Conservation (phyloP, 2,113 vertebrate genomes). For the Triplophysa tibetana region DNA sequence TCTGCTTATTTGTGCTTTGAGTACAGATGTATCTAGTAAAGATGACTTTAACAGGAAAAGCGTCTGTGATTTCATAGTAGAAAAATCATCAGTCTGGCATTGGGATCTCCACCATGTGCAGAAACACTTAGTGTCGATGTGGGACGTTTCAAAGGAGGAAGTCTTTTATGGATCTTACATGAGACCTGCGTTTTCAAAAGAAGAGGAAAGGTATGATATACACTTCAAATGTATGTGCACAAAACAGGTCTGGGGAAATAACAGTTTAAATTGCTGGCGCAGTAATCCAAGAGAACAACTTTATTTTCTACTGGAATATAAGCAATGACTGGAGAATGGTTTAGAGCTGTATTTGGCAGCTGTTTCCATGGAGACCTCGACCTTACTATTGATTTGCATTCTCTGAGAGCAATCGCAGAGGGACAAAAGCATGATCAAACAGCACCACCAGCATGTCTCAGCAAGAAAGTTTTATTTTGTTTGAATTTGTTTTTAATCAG, state of each 20-base stretch:
- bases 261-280: not conserved
- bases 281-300: slow-evolving; percentile 31
- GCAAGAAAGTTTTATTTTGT: not conserved
- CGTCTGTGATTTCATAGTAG: slow-evolving; percentile 52
- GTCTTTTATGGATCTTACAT: slow-evolving; percentile 56
- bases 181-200: not conserved
- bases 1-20: slow-evolving; percentile 48
- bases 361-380: slow-evolving; percentile 62
- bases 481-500: not conserved
- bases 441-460: slow-evolving; percentile 14
- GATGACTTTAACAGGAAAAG: slow-evolving; percentile 68
- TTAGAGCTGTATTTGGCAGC: slow-evolving; percentile 66
- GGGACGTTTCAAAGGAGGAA: slow-evolving; percentile 59
- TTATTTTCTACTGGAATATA: slow-evolving; percentile 49
- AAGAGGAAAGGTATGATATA: not conserved
- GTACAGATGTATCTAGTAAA: slow-evolving; percentile 45
- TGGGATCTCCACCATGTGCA: slow-evolving; percentile 45
- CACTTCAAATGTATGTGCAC: not conserved
- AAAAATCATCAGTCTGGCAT: slow-evolving; percentile 60
- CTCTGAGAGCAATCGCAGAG: slow-evolving; percentile 31
- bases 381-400: slow-evolving; percentile 70
- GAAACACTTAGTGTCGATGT: slow-evolving; percentile 43
- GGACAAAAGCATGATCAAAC: not conserved
- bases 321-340: slow-evolving; percentile 61
- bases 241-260: not conserved